Percentiles rank a stretch among this genome's conserved stretches.
Conservation (phyloP, 2,797 vertebrate species). For the Pangasius macronema region DNA sequence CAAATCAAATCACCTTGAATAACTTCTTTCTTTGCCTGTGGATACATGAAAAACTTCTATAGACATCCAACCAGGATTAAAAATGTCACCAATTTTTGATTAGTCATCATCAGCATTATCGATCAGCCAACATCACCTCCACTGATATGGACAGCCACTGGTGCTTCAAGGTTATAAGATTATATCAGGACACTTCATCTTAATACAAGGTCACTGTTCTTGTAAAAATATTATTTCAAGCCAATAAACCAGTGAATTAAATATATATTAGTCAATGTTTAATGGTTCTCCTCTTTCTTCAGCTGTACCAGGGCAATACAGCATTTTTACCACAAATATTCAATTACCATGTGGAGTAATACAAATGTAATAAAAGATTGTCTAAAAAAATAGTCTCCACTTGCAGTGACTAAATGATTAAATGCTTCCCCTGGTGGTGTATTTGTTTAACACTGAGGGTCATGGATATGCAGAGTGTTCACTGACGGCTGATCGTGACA, state of each 20-base stretch:
- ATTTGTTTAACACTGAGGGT: neutral
- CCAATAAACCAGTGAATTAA: conserved; percentile 11
- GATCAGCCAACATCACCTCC: neutral
- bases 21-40: neutral
- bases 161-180: conserved; percentile 15
- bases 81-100: neutral
- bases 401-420: conserved; percentile 10
- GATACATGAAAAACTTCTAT: neutral
- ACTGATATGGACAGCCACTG: neutral
- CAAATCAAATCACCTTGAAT: neutral
- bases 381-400: neutral
- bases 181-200: conserved; percentile 8
- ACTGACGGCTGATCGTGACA: neutral
- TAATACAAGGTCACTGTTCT: conserved; percentile 16
- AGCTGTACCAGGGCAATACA: neutral
- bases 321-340: neutral
- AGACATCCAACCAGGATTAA: neutral
- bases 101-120: neutral
- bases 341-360: conserved; percentile 6
- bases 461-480: neutral
- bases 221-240: neutral
- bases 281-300: neutral
- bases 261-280: conserved; percentile 6
- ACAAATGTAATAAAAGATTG: conserved; percentile 46
- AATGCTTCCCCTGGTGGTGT: neutral